Evolutionary conservation across 2,888 invertebrate species (phyloP), one percentile per base, ranked within the genome.

Genomic region (Strigamia crassipes): DNA sequence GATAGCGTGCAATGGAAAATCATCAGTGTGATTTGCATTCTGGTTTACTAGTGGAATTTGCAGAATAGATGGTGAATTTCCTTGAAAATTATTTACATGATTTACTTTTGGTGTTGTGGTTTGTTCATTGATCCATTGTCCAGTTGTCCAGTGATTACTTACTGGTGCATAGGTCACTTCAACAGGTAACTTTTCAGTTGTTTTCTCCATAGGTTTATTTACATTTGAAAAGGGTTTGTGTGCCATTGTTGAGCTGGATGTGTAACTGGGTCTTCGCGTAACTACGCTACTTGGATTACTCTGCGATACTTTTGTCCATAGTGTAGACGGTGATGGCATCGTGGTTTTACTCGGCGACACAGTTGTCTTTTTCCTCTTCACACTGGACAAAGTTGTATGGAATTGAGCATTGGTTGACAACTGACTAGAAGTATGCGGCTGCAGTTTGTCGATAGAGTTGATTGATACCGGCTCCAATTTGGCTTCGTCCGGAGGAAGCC

Each of bases 401-500:
- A 66, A 66, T 66, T 66, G 61, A 66, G 61, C 61, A 66, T 66
- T 66, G 3, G 61, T 66, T 66, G 61, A 66, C 61, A 66, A 66
- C 61, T 66, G 61, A 66, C 61, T 66, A 66, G 61, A 66, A 66
- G 21, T 21, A 21, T 46, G 46, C 12, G 46, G 46, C 15, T 46
- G 8, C 46, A 66, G 21, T 66, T 66, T 66, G 18, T 66, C 61
- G 18, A 66, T 66, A n/a, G 61, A 66, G 12, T 66, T 66, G 12
- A 66, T 21, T 5, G 61, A 66, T 1, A 18, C n/a, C 0, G 61
- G 61, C 18, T 66, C 61, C 18, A 66, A 66, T 66, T 66, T 66
- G 61, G 61, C 61, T 66, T 66, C 61, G 9, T 66, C 61, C 8
- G 18, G 9, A 5, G 61, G 91, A 34, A 95, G 90, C 86, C 94